These are phyloP conservation scores for Junonia oenone DNA, from an alignment of 2,888 invertebrate species.

Conservation along the genomic window DNA sequence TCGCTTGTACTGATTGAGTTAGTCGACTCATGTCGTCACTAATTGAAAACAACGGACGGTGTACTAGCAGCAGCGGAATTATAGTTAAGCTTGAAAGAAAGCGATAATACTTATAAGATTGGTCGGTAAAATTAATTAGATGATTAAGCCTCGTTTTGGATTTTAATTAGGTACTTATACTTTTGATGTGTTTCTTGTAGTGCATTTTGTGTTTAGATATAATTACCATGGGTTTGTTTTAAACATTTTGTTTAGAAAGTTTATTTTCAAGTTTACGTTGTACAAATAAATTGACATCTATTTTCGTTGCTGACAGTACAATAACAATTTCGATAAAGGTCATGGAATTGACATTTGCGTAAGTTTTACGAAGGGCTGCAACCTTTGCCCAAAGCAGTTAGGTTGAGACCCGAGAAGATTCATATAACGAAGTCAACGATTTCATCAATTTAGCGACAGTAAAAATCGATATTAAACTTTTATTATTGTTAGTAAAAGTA, in stretches of 20 bases:
- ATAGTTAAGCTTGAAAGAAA: not conserved
- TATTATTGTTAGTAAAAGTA: constrained; percentile 4
- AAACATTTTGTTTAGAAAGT: not conserved
- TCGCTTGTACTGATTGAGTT: constrained; percentile 22
- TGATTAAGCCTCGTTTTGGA: not conserved
- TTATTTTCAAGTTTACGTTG: no score
- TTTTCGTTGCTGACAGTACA: constrained; percentile 4
- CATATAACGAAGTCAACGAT: not conserved
- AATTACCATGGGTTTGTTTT: not conserved
- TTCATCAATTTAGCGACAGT: not conserved
- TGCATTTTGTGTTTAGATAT: not conserved
- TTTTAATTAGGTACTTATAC: not conserved
- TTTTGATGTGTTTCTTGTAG: not conserved
- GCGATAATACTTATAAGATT: not conserved
- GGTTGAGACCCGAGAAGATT: not conserved
- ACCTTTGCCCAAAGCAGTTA: constrained; percentile 15
- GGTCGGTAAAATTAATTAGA: not conserved
- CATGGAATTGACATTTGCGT: constrained; percentile 19
- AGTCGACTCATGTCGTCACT: constrained; percentile 29
- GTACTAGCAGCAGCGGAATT: not conserved
- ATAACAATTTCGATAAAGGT: constrained; percentile 15
- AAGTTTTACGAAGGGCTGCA: constrained; percentile 15
- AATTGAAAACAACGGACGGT: constrained; percentile 22
- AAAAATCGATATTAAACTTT: constrained; percentile 1
- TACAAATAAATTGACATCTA: not conserved